Conservation (phyloP, 2,113 vertebrate genomes). For the Sorex araneus region DNA sequence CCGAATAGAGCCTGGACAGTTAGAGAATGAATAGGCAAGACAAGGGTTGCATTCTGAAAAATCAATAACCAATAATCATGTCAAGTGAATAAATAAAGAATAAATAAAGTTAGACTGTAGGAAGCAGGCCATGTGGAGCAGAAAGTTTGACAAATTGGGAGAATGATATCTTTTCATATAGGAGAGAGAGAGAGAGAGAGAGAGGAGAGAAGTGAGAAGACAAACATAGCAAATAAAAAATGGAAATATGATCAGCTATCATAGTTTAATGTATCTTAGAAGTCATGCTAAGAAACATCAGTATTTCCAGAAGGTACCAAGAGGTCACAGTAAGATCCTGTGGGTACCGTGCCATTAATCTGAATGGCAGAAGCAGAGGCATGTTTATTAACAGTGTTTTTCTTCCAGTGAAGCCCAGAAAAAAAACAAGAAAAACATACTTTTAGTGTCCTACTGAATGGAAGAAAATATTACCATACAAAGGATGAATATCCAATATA, state of each 20-base stretch:
- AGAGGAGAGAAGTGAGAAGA: no score
- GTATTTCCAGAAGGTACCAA: not conserved
- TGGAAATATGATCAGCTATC: not conserved
- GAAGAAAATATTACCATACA: no score
- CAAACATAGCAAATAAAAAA: no score
- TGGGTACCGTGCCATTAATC: not conserved
- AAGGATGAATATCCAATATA: no score
- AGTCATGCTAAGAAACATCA: not conserved
- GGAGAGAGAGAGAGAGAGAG: not conserved
- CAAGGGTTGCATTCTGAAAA: not conserved
- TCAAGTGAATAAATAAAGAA: not conserved
- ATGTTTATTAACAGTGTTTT: not conserved
- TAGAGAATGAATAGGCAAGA: not conserved
- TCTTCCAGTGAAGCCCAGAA: not conserved
- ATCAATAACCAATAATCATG: no score
- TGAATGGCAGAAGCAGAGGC: not conserved
- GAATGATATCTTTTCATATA: not conserved
- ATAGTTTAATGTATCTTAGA: slow-evolving; percentile 28
- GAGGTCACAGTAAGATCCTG: not conserved
- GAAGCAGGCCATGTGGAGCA: not conserved
- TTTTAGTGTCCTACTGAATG: no score
- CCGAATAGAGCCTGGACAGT: not conserved
- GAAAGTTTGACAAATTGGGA: not conserved
- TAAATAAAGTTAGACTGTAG: not conserved
- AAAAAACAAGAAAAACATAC: no score